These are phyloP conservation scores for Cryptomyrus ogoouensis DNA, from an alignment of 2,113 vertebrate genomes.

Conservation along the genomic window DNA sequence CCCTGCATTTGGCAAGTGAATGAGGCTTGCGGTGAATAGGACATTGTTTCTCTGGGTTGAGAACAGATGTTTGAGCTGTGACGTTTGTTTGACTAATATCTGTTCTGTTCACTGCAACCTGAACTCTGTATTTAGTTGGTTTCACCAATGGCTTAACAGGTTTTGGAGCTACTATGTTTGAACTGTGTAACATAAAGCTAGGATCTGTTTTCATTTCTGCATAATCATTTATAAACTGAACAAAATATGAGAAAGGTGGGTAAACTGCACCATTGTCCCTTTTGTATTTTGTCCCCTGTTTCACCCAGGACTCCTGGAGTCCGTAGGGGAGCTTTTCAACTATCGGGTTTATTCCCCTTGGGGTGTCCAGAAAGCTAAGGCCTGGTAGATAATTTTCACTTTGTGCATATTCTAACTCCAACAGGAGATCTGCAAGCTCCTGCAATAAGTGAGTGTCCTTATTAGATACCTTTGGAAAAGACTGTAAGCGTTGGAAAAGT, in stretches of 20 bases:
- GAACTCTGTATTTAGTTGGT: neutral
- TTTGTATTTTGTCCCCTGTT: neutral
- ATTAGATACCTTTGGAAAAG: neutral
- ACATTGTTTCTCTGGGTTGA: neutral
- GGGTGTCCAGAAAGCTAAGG: slow-evolving; percentile 20
- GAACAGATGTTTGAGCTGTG: neutral
- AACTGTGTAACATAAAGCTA: neutral
- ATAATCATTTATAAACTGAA: neutral
- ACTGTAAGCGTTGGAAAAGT: neutral
- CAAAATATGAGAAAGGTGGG: slow-evolving; percentile 10
- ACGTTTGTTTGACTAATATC: neutral
- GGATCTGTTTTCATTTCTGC: slow-evolving; percentile 2
- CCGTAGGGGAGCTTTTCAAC: slow-evolving; percentile 17
- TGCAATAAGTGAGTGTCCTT: neutral
- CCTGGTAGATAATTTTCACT: slow-evolving; percentile 10
- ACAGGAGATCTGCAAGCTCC: neutral
- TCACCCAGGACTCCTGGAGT: slow-evolving; percentile 13
- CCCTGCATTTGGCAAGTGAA: neutral
- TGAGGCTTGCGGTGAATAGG: neutral
- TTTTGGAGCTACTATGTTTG: neutral
- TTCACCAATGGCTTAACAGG: neutral
- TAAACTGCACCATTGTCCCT: neutral
- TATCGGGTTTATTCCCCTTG: slow-evolving; percentile 25
- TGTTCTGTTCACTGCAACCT: neutral
- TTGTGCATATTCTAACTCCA: slow-evolving; percentile 4